Evolutionary conservation across 2,888 invertebrate genomes (phyloP), one percentile per base, ranked within the genome.

Genomic region (Drosophila nr. medialis): DNA sequence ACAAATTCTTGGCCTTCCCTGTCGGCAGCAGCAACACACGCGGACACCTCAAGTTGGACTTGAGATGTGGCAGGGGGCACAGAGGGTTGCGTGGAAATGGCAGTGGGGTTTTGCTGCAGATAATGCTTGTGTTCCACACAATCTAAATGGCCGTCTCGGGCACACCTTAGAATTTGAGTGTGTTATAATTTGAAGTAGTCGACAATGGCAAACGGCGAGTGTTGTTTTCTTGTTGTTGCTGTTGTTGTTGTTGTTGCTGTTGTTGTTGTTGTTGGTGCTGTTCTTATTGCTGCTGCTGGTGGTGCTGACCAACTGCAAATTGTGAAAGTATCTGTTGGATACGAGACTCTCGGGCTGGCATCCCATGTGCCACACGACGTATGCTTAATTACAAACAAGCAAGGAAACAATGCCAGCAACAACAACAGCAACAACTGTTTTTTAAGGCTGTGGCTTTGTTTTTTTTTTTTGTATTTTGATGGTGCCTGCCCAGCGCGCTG

Each of bases 361-460:
- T 89, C 89, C 84, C 83, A 86, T 90, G 89, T 84, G 89, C 86
- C 86, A 90, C 90, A 88, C 88, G 83, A 81, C 90, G 90, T 88
- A 90, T 86, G 86, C 86, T 87, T 87, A 87, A 87, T 87, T 87
- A 90, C 90, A 79, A 88, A 88, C 89, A 88, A 86, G 83, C 80
- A 77, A 68, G 86, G 80, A 89, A 87, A 83, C 82, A 83, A 85
- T 84, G 78, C 77, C 66, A 67, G 48, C 74, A 64, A 66, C 72
- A 76, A n/a, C 77, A 67, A 42, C 72, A 64, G 64, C 72, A 76
- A n/a, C 71, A 56, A 32, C 54, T 29, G 13, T 64, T 38, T 54
- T 70, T 67, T 64, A 70, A 75, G 69, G 67, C 72, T 71, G 64
- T 63, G 66, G 50, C 62, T 61, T 55, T 56, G n/a, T 38, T 30